Evolutionary conservation across 1,140 invertebrate species (phyloP), one percentile per base, ranked within the genome.

Genomic region (Drosophila neocordata): DNA sequence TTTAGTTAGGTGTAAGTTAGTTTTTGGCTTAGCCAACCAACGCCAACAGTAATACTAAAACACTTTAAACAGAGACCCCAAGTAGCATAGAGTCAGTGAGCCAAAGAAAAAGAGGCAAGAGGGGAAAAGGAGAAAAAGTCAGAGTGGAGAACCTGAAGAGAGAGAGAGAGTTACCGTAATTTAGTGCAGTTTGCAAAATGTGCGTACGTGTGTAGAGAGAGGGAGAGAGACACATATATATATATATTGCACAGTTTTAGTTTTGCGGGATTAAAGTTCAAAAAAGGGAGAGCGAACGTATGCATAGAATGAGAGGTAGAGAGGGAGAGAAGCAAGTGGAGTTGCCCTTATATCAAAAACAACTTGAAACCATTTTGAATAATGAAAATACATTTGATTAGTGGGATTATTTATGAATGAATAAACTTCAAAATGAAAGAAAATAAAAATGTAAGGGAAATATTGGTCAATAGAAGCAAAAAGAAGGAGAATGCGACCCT

Each of bases 1-100:
- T 85, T 84, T 77, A 84, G 81, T 84, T 84, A 85, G 81, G 81
- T 84, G 81, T 77, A 85, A 85, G 81, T 84, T 85, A 80, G 81
- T 84, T 84, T 84, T 84, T 84, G 81, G 81, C 81, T 84, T 80
- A 85, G 77, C 52, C 59, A 58, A 60, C 34, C 77, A 55, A 69
- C 65, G 63, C 58, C 75, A 75, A 71, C 72, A 71, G 67, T 76
- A 76, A 76, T 78, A 61, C 76, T 72, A 76, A 84, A 85, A 85
- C 81, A 84, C 81, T 85, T 84, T 85, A 85, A 79, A 73, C 77
- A 79, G 58, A 63, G 75, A 68, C 71, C 44, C 35, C 53, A 58
- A 38, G 52, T 59, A 48, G 56, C 15, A 35, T 31, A 18, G 18
- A 44, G 41, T 41, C 15, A 35, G 15, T 31, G 24, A 18, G n/a